A percentile compares a stretch with the other conserved stretches of the same genome.
phyloP scores from a whole-genome alignment of 2,888 invertebrate genomes.

The Eristalinus aeneus region DNA sequence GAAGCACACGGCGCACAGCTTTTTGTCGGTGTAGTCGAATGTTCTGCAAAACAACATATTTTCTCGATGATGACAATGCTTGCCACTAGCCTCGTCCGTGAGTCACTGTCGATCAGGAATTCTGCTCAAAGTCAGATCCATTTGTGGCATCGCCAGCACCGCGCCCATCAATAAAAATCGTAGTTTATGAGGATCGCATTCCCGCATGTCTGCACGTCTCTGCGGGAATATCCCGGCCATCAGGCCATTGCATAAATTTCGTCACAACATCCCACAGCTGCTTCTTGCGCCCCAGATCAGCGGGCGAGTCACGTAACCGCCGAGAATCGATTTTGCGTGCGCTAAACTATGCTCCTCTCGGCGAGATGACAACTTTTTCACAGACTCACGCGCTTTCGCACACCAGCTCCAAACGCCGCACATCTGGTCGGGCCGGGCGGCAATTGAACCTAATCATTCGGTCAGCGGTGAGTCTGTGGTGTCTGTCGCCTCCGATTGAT shows the following conservation, averaged over 20 bases:
- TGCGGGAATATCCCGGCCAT: conserved; percentile 4
- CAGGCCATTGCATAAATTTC: conserved; percentile 11
- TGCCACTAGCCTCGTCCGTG: too few relatives aligned
- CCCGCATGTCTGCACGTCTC: conserved; percentile 32
- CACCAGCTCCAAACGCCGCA: neutral
- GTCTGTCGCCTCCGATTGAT: conserved; percentile 26
- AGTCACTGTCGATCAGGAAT: neutral
- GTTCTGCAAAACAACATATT: conserved; percentile 4
- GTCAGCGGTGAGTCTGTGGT: conserved; percentile 39
- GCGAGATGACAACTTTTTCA: neutral
- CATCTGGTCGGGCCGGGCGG: neutral
- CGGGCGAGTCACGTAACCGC: conserved; percentile 38
- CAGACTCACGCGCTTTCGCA: neutral
- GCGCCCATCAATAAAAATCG: neutral
- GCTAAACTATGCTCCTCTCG: conserved; percentile 6
- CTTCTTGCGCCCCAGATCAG: neutral
- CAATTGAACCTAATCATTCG: conserved; percentile 45
- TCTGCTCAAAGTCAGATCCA: too few relatives aligned
- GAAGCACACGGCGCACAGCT: neutral
- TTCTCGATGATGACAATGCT: conserved; percentile 3
- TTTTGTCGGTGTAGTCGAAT: neutral
- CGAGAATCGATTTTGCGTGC: conserved; percentile 23
- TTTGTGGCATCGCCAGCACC: neutral
- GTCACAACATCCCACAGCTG: neutral
- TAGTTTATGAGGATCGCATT: conserved; percentile 11